Conservation (phyloP, 2,797 vertebrate species). For the Nannoperca australis region DNA sequence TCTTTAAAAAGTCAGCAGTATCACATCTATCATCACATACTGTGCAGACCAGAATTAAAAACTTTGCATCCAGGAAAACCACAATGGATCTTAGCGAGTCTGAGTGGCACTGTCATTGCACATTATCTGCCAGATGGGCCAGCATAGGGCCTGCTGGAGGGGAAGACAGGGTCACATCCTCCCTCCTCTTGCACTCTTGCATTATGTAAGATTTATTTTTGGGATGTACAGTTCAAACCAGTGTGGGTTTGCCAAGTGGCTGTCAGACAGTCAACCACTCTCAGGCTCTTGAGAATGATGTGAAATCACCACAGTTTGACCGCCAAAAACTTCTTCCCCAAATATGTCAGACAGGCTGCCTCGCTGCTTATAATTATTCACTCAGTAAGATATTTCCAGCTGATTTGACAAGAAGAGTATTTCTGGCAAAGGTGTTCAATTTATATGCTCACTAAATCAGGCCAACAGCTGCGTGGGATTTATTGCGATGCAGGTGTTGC, state of each 20-base stretch:
- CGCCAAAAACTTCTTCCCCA: constrained; percentile 34
- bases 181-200: constrained; percentile 59
- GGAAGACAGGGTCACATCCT: constrained; percentile 73
- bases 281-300: constrained; percentile 47
- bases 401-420: constrained; percentile 38
- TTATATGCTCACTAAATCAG: constrained; percentile 41
- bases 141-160: constrained; percentile 70
- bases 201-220: constrained; percentile 83
- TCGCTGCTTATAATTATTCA: constrained; percentile 33
- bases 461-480: constrained; percentile 58
- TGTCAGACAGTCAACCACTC: constrained; percentile 65
- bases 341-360: constrained; percentile 43
- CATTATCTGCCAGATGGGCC: constrained; percentile 76
- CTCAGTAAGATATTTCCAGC: constrained; percentile 32
- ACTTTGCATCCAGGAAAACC: constrained; percentile 37
- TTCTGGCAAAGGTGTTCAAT: constrained; percentile 35
- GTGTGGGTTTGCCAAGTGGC: constrained; percentile 67
- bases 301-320: constrained; percentile 59
- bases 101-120: constrained; percentile 53
- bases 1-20: not conserved
- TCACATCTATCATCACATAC: not conserved
- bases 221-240: constrained; percentile 74
- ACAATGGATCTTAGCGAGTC: constrained; percentile 45
- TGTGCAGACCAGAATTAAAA: constrained; percentile 5
- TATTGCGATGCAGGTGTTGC: constrained; percentile 56